These are phyloP conservation scores for Meandrusa payeni DNA, from an alignment of 2,888 invertebrate genomes.

Conservation along the genomic window DNA sequence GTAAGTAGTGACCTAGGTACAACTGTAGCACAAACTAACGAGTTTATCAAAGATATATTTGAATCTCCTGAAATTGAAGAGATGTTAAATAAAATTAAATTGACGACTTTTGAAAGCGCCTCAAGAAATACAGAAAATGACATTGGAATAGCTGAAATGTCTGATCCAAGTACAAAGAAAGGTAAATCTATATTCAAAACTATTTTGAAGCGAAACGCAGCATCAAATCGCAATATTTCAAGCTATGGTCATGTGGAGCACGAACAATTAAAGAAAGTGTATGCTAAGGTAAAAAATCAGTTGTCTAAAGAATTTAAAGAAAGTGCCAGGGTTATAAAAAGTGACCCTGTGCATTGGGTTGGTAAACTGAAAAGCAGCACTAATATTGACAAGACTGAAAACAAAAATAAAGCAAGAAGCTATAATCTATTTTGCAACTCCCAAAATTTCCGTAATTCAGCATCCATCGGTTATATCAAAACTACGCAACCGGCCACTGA, in stretches of 20 bases:
- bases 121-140: too few species aligned
- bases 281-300: constrained; percentile 46
- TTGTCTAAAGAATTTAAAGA: constrained; percentile 36
- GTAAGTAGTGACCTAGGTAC: background rate
- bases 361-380: constrained; percentile 7
- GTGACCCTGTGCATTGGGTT: constrained; percentile 19
- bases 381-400: background rate
- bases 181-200: constrained; percentile 15
- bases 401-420: background rate
- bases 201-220: constrained; percentile 11
- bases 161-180: too few species aligned
- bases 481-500: too few species aligned
- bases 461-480: too few species aligned
- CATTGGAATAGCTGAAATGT: too few species aligned
- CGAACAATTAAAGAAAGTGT: constrained; percentile 43
- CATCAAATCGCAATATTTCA: background rate
- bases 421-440: constrained; percentile 1
- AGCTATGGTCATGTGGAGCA: constrained; percentile 28
- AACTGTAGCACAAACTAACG: background rate
- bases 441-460: constrained; percentile 14
- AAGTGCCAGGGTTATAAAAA: constrained; percentile 33
- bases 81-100: constrained; percentile 50
- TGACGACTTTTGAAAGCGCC: too few species aligned
- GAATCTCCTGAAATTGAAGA: constrained; percentile 50
- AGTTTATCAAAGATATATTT: constrained; percentile 22